Percentiles rank a stretch among this genome's conserved stretches.
Conservation (phyloP, 2,888 invertebrate species). For the Gastrophysa polygoni region DNA sequence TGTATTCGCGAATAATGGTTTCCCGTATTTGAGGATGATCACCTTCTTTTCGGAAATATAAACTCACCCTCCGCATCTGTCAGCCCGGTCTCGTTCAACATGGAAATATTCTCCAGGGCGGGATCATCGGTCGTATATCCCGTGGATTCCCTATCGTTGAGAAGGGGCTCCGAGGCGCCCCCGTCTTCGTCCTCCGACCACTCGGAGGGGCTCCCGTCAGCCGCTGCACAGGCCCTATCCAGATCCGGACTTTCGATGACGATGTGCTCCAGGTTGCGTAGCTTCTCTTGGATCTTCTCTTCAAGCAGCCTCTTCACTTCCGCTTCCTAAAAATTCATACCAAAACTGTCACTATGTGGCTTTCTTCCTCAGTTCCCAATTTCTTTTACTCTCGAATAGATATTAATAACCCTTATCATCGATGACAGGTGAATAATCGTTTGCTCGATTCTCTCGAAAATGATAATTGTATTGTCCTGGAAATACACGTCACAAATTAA, state of each 20-base stretch:
- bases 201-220: conserved; percentile 77
- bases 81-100: conserved; percentile 83
- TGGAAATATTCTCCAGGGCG: conserved; percentile 82
- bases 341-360: too few species aligned
- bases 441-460: too few species aligned
- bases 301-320: conserved; percentile 61
- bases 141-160: conserved; percentile 68
- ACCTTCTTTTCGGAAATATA: background rate
- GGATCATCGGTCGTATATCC: conserved; percentile 90
- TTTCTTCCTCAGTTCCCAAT: too few species aligned
- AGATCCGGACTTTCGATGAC: conserved; percentile 24
- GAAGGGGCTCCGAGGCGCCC: conserved; percentile 66
- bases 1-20: too few species aligned
- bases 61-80: conserved; percentile 82
- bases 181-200: conserved; percentile 76
- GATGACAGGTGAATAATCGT: too few species aligned
- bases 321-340: conserved; percentile 59
- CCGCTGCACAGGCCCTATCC: conserved; percentile 49
- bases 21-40: too few species aligned
- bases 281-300: conserved; percentile 57
- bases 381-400: too few species aligned
- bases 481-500: too few species aligned
- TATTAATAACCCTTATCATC: too few species aligned
- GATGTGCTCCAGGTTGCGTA: conserved; percentile 49
- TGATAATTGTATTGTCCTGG: too few species aligned